Evolutionary conservation across 1,140 invertebrate genomes (phyloP).

Genomic region (Drosophila orosa): DNA sequence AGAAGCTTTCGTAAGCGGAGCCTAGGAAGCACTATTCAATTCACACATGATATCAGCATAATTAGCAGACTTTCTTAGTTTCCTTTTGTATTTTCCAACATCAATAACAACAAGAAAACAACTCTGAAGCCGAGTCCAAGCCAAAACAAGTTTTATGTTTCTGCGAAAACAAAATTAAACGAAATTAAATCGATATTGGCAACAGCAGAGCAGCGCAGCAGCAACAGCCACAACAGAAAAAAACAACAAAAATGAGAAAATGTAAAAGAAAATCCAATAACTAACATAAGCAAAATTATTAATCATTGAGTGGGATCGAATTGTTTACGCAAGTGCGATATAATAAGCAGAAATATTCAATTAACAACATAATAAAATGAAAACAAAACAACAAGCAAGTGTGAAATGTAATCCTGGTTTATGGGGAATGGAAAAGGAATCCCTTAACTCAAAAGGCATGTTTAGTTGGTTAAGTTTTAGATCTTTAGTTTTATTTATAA

Average conservation of each 20-base stretch:
- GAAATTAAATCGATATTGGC: conserved; percentile 46
- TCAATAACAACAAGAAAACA: conserved; percentile 2
- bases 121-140: conserved; percentile 13
- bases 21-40: conserved; percentile 25
- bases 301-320: conserved; percentile 60
- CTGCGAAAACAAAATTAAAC: conserved; percentile 47
- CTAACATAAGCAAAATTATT: conserved; percentile 70
- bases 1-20: conserved; percentile 94
- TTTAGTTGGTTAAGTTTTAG: neutral
- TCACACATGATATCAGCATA: conserved; percentile 63
- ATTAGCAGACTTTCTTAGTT: conserved; percentile 62
- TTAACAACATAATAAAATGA: conserved; percentile 68
- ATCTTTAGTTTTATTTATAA: conserved; percentile 40
- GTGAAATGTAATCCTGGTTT: neutral
- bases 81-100: conserved; percentile 48
- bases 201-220: conserved; percentile 45
- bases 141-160: conserved; percentile 55
- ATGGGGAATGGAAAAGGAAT: neutral
- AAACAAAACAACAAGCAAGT: conserved; percentile 21
- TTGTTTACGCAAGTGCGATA: conserved; percentile 59
- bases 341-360: conserved; percentile 75
- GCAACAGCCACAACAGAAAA: conserved; percentile 11
- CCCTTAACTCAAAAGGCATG: too few species aligned
- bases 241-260: conserved; percentile 28
- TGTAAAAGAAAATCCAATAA: conserved; percentile 52